phyloP scores from a whole-genome alignment of 2,113 vertebrate genomes.

The Panthera uncia region DNA sequence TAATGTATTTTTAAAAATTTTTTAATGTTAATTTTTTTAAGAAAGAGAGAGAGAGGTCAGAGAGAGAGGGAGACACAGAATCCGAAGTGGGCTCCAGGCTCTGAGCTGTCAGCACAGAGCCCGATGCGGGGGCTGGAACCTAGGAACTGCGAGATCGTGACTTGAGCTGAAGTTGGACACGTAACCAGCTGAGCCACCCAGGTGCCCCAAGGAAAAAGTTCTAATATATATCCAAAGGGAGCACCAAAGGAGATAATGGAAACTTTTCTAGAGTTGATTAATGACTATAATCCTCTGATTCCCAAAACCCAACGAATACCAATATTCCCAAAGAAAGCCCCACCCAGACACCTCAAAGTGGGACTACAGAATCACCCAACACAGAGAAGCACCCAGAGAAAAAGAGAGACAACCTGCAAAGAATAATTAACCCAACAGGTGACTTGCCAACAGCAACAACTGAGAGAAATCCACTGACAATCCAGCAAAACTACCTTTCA shows the following conservation, averaged over 20 bases:
- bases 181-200: no score
- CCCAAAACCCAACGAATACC: not conserved
- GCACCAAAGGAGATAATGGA: not conserved
- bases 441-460: not conserved
- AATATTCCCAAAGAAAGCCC: not conserved
- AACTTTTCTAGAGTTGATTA: not conserved
- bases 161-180: no score
- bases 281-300: not conserved
- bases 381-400: not conserved
- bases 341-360: not conserved
- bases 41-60: no score
- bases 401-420: not conserved
- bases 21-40: no score
- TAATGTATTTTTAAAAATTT: no score
- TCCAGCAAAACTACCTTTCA: not conserved
- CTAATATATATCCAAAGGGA: not conserved
- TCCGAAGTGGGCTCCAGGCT: no score
- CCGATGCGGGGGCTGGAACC: no score
- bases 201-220: not conserved
- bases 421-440: not conserved
- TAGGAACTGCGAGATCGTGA: no score
- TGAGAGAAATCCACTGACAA: not conserved
- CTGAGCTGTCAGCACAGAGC: no score
- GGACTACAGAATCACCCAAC: not conserved
- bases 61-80: no score